Evolutionary conservation across 2,888 invertebrate species (phyloP).

Genomic region (Heliconius ismenius): DNA sequence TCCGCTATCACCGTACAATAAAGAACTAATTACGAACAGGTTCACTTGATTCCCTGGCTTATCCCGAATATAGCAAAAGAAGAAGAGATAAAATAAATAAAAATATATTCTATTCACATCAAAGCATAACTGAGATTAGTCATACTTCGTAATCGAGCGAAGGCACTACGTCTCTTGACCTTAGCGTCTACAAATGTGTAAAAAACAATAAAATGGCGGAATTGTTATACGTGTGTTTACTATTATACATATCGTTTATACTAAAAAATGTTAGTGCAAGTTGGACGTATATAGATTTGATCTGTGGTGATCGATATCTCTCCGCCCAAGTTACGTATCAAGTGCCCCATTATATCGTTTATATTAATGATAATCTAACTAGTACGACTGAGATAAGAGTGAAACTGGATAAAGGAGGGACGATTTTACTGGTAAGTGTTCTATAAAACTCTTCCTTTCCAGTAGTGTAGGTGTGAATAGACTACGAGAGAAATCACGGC

Average conservation of each 20-base stretch:
- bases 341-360: background rate
- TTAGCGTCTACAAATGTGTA: background rate
- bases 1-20: background rate
- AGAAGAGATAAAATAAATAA: background rate
- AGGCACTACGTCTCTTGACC: background rate
- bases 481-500: too few species aligned
- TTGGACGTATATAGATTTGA: background rate
- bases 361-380: constrained; percentile 1
- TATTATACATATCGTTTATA: background rate
- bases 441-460: background rate
- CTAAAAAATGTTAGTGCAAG: background rate
- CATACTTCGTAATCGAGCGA: background rate
- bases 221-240: background rate
- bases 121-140: background rate
- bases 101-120: background rate
- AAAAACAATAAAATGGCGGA: constrained; percentile 11
- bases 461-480: background rate
- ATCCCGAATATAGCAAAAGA: too few species aligned
- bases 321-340: background rate
- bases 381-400: background rate
- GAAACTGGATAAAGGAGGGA: background rate
- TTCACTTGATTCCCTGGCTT: too few species aligned
- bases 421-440: background rate
- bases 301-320: background rate
- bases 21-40: too few species aligned